Percentiles rank a stretch among this genome's conserved stretches.
These are phyloP conservation scores for Drusus annulatus DNA, from an alignment of 1,140 invertebrate species.

Conservation along the genomic window DNA sequence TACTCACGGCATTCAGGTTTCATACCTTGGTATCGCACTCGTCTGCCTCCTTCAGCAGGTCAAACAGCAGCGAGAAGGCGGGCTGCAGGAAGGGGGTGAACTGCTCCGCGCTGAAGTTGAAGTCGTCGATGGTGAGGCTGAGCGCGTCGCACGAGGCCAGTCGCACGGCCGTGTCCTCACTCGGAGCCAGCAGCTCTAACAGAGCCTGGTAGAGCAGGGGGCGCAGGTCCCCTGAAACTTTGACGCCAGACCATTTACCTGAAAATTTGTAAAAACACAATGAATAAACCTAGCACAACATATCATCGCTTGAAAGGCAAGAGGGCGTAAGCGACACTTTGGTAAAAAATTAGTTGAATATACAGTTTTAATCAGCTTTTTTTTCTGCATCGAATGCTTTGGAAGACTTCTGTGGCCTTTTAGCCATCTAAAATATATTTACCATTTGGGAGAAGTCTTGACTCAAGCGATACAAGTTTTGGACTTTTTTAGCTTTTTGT, in stretches of 20 bases:
- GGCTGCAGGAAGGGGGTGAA: conserved; percentile 87
- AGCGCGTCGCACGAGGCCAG: conserved; percentile 85
- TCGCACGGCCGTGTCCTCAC: conserved; percentile 88
- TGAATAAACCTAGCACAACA: no score
- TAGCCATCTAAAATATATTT: no score
- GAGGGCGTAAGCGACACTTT: no score
- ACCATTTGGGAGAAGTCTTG: no score
- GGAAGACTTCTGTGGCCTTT: no score
- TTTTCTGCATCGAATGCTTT: no score
- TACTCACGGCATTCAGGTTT: no score
- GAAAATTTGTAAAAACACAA: conserved; percentile 13
- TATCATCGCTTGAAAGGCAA: no score
- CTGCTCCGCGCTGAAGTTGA: conserved; percentile 90
- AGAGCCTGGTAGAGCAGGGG: conserved; percentile 87
- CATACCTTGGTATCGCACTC: conserved; percentile 94
- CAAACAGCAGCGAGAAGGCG: conserved; percentile 85
- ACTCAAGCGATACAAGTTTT: no score
- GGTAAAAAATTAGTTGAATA: no score
- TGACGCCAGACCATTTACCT: conserved; percentile 89
- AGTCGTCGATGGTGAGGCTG: conserved; percentile 89
- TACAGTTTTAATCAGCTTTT: no score
- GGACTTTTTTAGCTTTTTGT: no score
- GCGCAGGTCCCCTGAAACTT: conserved; percentile 83
- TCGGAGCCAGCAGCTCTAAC: conserved; percentile 78
- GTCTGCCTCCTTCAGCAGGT: conserved; percentile 87